Evolutionary conservation across 1,140 invertebrate species (phyloP).

Genomic region (Calliopsis andreniformis): DNA sequence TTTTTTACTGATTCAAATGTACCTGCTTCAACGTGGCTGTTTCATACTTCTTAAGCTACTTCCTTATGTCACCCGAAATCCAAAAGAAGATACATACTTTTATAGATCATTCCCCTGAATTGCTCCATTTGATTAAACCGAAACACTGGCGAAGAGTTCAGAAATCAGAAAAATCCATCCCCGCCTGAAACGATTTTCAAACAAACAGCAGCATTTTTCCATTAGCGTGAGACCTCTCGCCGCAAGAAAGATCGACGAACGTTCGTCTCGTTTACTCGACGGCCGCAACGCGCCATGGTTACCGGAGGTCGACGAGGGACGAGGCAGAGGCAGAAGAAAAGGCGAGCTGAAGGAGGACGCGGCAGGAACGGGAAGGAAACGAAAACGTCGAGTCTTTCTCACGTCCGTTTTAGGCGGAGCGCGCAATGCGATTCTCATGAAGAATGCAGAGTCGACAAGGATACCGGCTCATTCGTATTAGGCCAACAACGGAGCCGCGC

Average conservation of each 20-base stretch:
- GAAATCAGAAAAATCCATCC: not conserved
- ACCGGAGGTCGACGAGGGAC: not conserved
- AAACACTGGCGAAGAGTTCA: too few relatives aligned
- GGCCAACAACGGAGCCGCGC: constrained; percentile 64
- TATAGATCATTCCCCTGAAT: too few relatives aligned
- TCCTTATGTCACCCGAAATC: too few relatives aligned
- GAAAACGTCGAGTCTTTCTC: constrained; percentile 53
- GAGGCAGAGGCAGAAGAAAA: not conserved
- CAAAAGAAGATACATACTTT: too few relatives aligned
- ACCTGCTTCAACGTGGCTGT: too few relatives aligned
- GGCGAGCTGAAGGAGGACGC: not conserved
- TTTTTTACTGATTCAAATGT: too few relatives aligned
- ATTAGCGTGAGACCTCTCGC: constrained; percentile 7
- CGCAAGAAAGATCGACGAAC: constrained; percentile 18
- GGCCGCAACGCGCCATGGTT: constrained; percentile 11
- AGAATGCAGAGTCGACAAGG: constrained; percentile 67
- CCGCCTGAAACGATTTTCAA: not conserved
- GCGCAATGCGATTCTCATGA: constrained; percentile 58
- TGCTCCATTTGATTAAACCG: too few relatives aligned
- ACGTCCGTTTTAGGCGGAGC: constrained; percentile 59
- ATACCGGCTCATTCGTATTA: constrained; percentile 71
- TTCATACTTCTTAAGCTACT: too few relatives aligned
- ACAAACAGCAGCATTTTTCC: constrained; percentile 22
- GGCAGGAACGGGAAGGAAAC: not conserved
- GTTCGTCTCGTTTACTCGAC: constrained; percentile 32